These are phyloP conservation scores for Chromobotia macracanthus DNA, from an alignment of 2,797 vertebrate genomes.

Conservation along the genomic window DNA sequence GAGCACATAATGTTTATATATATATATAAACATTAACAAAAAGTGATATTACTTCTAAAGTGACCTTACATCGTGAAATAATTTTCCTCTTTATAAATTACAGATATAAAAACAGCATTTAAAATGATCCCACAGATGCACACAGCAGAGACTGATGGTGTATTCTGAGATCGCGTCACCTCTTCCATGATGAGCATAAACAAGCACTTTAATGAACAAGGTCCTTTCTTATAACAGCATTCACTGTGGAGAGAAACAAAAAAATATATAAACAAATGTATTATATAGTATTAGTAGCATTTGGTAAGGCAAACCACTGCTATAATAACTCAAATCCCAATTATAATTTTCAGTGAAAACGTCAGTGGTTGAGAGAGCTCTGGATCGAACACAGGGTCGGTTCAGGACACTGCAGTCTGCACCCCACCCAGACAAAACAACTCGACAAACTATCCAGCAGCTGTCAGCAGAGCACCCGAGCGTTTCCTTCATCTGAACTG, in stretches of 20 bases:
- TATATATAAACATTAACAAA: neutral
- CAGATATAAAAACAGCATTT: constrained; percentile 37
- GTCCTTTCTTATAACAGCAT: constrained; percentile 96
- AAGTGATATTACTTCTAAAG: constrained; percentile 4
- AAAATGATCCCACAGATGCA: constrained; percentile 8
- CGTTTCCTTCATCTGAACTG: constrained; percentile 53
- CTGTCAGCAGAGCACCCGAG: constrained; percentile 25
- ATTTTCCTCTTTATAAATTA: constrained; percentile 11
- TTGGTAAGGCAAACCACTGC: neutral
- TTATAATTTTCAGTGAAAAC: too few relatives aligned
- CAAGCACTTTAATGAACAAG: constrained; percentile 84
- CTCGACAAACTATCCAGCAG: constrained; percentile 26
- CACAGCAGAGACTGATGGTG: neutral
- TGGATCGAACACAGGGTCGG: constrained; percentile 11
- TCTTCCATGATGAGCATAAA: constrained; percentile 79
- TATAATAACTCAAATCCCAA: neutral
- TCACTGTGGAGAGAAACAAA: constrained; percentile 76
- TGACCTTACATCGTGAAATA: neutral
- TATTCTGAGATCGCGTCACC: constrained; percentile 43
- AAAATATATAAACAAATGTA: neutral
- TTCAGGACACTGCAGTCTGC: neutral
- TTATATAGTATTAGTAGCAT: too few relatives aligned
- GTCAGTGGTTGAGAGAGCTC: too few relatives aligned
- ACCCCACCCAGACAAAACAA: neutral
- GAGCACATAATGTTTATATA: constrained; percentile 6